Percentiles rank a stretch among this genome's conserved stretches.
These are phyloP conservation scores for Podiceps cristatus DNA, from an alignment of 2,113 vertebrate species.

Conservation along the genomic window DNA sequence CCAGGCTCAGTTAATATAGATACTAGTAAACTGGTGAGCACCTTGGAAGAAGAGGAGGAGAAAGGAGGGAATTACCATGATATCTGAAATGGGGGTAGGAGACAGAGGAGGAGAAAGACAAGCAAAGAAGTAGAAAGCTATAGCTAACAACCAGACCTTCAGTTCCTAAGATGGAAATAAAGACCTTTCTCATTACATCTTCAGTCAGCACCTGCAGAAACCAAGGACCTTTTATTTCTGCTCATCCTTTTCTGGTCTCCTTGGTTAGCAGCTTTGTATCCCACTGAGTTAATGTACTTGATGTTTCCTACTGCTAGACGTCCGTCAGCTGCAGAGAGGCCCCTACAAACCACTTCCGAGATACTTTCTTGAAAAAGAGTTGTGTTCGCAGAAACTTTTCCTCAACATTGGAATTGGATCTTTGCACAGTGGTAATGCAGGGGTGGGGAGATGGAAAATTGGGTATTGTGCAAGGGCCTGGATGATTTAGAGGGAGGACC, in stretches of 20 bases:
- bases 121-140: neutral
- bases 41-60: neutral
- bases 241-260: neutral
- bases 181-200: neutral
- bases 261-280: neutral
- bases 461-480: neutral
- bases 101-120: neutral
- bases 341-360: neutral
- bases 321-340: neutral
- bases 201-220: neutral
- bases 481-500: slow-evolving; percentile 38
- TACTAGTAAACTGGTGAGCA: neutral
- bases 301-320: neutral
- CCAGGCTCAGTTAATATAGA: neutral
- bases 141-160: neutral
- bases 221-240: neutral
- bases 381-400: neutral
- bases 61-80: neutral
- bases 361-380: neutral
- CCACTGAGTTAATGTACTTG: neutral
- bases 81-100: neutral
- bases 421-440: neutral
- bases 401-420: neutral
- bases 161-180: neutral
- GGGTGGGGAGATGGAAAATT: neutral